A percentile compares a stretch with the other conserved stretches of the same genome.
phyloP scores from a whole-genome alignment of 2,113 vertebrate species.

The Otocyon megalotis region DNA sequence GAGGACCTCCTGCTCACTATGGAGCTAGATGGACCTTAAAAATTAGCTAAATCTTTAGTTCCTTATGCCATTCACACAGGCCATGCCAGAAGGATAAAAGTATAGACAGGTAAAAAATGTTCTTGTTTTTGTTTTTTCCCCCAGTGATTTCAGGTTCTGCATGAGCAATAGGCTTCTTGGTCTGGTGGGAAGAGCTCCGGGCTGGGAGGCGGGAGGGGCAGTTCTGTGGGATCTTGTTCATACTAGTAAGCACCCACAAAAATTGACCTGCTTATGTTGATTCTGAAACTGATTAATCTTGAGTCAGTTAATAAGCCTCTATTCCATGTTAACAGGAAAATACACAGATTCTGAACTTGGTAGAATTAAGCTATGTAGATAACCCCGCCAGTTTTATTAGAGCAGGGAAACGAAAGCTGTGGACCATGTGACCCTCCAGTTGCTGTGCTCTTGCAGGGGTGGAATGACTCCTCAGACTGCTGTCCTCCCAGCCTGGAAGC shows the following conservation, averaged over 20 bases:
- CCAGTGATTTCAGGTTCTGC: background rate
- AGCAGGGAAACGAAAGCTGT: background rate
- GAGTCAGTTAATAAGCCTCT: background rate
- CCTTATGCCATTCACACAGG: background rate
- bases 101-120: background rate
- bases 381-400: constrained; percentile 6
- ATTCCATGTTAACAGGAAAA: background rate
- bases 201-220: background rate
- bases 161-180: background rate
- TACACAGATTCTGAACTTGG: background rate
- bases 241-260: background rate
- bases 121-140: background rate
- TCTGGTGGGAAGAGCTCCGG: background rate
- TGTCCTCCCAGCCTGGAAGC: background rate
- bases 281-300: constrained; percentile 20
- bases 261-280: background rate
- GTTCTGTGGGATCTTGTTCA: background rate
- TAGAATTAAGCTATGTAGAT: background rate
- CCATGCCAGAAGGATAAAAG: background rate
- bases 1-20: background rate
- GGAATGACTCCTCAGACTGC: background rate
- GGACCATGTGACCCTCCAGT: too few species aligned
- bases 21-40: background rate
- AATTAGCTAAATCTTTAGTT: background rate
- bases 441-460: rapidly evolving